These are phyloP conservation scores for Enteromius thamalakanensis DNA, from an alignment of 2,797 vertebrate species.

Conservation along the genomic window DNA sequence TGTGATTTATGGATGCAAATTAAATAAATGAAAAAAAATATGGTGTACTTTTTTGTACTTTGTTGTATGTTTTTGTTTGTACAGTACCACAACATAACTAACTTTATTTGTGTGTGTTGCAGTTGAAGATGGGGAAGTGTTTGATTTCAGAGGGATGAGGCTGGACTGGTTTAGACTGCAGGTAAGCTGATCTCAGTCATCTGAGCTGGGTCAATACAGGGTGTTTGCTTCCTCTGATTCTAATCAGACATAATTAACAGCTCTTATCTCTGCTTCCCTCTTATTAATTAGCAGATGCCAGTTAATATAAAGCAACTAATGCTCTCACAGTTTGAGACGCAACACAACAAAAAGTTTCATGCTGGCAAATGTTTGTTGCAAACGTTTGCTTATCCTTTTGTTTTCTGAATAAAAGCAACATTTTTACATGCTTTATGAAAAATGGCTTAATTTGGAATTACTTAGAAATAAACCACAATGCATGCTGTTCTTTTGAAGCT, in stretches of 20 bases:
- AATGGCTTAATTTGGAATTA: constrained; percentile 26
- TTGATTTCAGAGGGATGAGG: constrained; percentile 98
- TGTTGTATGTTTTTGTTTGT: no score
- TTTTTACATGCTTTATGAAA: constrained; percentile 4
- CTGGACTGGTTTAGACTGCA: constrained; percentile 99
- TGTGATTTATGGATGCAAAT: no score
- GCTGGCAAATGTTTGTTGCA: not conserved
- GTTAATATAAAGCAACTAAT: constrained; percentile 10
- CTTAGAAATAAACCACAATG: constrained; percentile 48
- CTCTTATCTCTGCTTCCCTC: constrained; percentile 22
- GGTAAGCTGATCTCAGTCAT: constrained; percentile 75
- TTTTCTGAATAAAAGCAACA: constrained; percentile 1
- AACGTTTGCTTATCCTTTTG: not conserved
- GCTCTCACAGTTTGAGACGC: not conserved
- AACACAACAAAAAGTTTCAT: not conserved
- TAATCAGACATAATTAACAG: constrained; percentile 38
- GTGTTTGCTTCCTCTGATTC: constrained; percentile 33
- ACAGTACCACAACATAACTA: not conserved
- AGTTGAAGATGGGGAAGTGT: constrained; percentile 99
- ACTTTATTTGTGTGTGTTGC: constrained; percentile 60
- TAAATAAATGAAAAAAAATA: not conserved
- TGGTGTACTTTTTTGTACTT: no score
- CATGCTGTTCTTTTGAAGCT: constrained; percentile 44
- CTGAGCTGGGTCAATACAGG: constrained; percentile 14
- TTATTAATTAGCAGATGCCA: constrained; percentile 19